Conservation (phyloP, 2,888 invertebrate genomes). For the Phlogophora meticulosa region DNA sequence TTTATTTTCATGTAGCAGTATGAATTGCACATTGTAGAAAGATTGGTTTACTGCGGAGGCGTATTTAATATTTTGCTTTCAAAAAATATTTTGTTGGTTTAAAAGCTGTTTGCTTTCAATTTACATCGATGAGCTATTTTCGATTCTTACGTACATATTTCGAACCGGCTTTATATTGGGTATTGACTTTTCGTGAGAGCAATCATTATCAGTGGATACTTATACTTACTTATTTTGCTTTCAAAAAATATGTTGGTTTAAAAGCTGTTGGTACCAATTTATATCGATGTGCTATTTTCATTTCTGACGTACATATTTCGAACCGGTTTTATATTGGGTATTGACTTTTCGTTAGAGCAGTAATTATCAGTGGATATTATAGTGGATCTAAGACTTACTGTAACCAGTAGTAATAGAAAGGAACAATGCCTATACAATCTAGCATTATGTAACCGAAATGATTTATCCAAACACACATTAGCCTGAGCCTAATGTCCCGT, state of each 20-base stretch:
- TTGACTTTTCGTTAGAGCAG: not conserved
- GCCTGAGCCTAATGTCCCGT: slow-evolving; percentile 48
- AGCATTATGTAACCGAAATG: slow-evolving; percentile 20
- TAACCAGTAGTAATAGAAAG: no score
- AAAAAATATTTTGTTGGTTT: not conserved
- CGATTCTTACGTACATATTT: no score
- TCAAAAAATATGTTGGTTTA: no score
- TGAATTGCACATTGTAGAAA: slow-evolving; percentile 23
- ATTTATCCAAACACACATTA: slow-evolving; percentile 47
- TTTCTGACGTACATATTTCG: no score
- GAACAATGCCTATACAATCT: not conserved
- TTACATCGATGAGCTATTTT: not conserved
- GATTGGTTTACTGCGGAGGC: not conserved
- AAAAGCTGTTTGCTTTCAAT: not conserved
- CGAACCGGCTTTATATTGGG: not conserved
- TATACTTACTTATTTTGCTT: no score
- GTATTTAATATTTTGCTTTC: not conserved
- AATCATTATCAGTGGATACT: not conserved
- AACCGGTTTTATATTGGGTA: not conserved
- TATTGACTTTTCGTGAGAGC: not conserved
- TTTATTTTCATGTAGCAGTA: slow-evolving; percentile 21
- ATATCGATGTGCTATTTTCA: not conserved
- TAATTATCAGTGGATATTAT: slow-evolving; percentile 2
- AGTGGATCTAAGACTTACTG: no score
- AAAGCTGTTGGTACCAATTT: no score